These are phyloP conservation scores for Sorex araneus DNA, from an alignment of 2,113 vertebrate species.

Conservation along the genomic window DNA sequence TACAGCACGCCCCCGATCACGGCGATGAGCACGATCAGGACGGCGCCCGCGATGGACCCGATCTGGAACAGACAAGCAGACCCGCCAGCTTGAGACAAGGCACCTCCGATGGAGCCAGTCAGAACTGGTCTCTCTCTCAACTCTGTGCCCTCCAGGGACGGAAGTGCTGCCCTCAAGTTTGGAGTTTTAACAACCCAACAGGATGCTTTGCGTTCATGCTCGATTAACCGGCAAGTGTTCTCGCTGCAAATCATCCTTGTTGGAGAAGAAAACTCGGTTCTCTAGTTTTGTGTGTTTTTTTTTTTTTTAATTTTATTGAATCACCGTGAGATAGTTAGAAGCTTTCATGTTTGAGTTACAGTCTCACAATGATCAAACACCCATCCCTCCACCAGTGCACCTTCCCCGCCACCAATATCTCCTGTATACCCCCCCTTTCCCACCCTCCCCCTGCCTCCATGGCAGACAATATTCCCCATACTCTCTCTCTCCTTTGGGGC, in stretches of 20 bases:
- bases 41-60: conserved; percentile 92
- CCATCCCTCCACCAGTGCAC: no score
- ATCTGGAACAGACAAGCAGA: conserved; percentile 87
- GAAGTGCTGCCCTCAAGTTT: not conserved
- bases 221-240: not conserved
- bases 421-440: no score
- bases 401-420: no score
- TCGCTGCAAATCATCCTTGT: not conserved
- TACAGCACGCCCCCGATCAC: conserved; percentile 96
- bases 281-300: no score
- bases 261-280: not conserved
- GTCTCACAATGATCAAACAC: no score
- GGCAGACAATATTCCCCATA: no score
- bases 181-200: not conserved
- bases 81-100: not conserved
- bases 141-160: not conserved
- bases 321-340: no score
- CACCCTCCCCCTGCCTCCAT: no score
- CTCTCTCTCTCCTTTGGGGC: no score
- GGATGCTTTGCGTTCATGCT: rapidly evolving
- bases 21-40: conserved; percentile 93
- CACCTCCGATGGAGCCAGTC: not conserved
- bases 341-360: no score
- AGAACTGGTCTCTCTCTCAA: not conserved
- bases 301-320: no score